Evolutionary conservation across 2,113 vertebrate species (phyloP).

Genomic region (Rhinogobius similis): DNA sequence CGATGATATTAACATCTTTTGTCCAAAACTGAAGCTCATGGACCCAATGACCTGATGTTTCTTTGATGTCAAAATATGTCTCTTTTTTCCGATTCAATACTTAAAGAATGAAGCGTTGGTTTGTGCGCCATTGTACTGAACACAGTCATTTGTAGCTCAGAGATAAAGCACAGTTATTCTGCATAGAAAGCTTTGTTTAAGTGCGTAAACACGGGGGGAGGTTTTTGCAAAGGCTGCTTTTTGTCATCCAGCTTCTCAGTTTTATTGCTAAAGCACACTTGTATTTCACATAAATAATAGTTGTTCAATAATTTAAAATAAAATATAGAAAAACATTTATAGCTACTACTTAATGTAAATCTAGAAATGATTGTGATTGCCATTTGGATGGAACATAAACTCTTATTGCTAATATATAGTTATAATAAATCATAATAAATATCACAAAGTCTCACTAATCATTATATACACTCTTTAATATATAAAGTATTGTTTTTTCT

Average conservation of each 20-base stretch:
- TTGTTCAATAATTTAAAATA: neutral
- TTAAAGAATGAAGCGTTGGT: conserved; percentile 23
- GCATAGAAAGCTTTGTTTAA: conserved; percentile 5
- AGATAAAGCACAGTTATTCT: conserved; percentile 1
- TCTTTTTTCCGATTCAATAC: conserved; percentile 24
- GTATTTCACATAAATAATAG: conserved; percentile 6
- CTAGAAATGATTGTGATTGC: neutral
- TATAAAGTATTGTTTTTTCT: neutral
- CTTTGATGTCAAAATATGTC: conserved; percentile 29
- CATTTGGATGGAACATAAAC: neutral
- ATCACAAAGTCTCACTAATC: neutral
- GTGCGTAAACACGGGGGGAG: neutral
- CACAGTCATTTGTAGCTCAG: conserved; percentile 9
- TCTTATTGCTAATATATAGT: neutral
- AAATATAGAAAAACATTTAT: neutral
- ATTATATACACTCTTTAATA: neutral
- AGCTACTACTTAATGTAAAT: neutral
- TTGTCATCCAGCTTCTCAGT: neutral
- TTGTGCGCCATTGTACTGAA: conserved; percentile 30
- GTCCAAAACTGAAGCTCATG: conserved; percentile 28
- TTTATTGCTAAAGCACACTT: neutral
- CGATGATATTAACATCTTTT: conserved; percentile 45
- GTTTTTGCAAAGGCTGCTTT: neutral
- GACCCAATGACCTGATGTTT: conserved; percentile 36
- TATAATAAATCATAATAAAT: neutral